Evolutionary conservation across 2,888 invertebrate species (phyloP), one percentile per base, ranked within the genome.

Genomic region (Bellardia bayeri): DNA sequence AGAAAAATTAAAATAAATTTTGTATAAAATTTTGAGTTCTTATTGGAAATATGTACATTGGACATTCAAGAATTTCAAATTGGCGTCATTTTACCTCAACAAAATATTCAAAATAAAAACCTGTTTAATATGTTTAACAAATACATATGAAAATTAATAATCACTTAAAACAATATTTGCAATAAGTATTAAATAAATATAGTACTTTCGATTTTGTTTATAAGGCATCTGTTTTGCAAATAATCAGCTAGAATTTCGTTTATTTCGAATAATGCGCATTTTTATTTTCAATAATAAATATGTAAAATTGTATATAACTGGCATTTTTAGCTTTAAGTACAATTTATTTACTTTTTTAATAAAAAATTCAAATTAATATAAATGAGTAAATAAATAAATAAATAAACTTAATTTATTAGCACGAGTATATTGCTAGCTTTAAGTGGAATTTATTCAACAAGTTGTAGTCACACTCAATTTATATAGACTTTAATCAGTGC

Each of bases 261-360:
- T 63, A 63, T 56, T 51, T 33, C 51, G 51, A 54, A 54, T 71
- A 80, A 42, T 80, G 80, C 80, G 71, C 54, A 80, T 45, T 68
- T 54, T 54, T 54, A n/a, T 6, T 45, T 11, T 13, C 13, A 9
- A 45, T 11, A 58, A 58, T 23, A 58, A 58, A 58, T 13, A 58
- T 30, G 30, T 56, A 56, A 14, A 51, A 51, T n/a, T 51, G 45
- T 45, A 45, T 45, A 45, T 45, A 13, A 45, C 3, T 5, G 33
- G 9, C 13, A 45, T 30, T 11, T 11, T 58, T 30, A 68, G 45
- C 7, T 79, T 56, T 56, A 45, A 23, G 1, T 11, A 23, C 16
- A 51, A 7, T 14, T 56, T 72, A 42, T 51, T 69, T 80, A 51
- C 51, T 45, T 45, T 58, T 56, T n/a, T 14, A 42, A 30, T 51